Base-by-base conservation (phyloP, 2,888 invertebrate genomes). In the Ormyrus labotus region DNA sequence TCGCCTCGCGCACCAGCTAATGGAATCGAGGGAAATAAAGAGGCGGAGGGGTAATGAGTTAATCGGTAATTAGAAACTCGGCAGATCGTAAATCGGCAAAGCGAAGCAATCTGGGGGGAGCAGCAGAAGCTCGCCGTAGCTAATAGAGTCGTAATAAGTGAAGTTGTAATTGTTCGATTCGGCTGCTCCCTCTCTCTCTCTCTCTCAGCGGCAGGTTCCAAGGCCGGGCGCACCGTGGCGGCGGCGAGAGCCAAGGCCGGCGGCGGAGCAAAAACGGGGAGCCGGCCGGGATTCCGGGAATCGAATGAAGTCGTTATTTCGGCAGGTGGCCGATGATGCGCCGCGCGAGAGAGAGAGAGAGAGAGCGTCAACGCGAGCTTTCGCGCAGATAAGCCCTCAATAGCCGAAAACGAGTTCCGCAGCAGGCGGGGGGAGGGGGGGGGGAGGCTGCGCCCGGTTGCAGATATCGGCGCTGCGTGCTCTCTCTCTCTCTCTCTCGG, bases 261-360 rank as follows among this genome's bases (percentile, higher is more conserved):
- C 19, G 19, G 19, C 19, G 19, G 19, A 19, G 19, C 19, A 19
- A 19, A 19, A 19, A 19, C 19, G 19, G 19, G 19, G 19, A 19
- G 19, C 74, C 75, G 78, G 76, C 51, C 58, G 61, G 53, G 63
- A 83, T 84, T 85, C 84, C 82, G 55, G 82, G 85, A 85, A 85
- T 81, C 60, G 81, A 88, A 89, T 89, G 88, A 88, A 89, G 89
- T 89, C 86, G 89, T 89, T 89, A 89, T 88, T 89, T 86, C 87
- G 86, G 87, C 89, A 88, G 88, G 87, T 88, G 88, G 86, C 78
- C 75, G 71, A 69, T 61, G 72, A 57, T 63, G 58, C 71, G 70
- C 45, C 75, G 70, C 67, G 53, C 51, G 58, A 45, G 48, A 65
- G 77, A 72, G 48, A 76, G 61, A 64, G 61, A 19, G 45, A 73